Conservation (phyloP, 1,140 invertebrate genomes). For the Chelonus insularis region DNA sequence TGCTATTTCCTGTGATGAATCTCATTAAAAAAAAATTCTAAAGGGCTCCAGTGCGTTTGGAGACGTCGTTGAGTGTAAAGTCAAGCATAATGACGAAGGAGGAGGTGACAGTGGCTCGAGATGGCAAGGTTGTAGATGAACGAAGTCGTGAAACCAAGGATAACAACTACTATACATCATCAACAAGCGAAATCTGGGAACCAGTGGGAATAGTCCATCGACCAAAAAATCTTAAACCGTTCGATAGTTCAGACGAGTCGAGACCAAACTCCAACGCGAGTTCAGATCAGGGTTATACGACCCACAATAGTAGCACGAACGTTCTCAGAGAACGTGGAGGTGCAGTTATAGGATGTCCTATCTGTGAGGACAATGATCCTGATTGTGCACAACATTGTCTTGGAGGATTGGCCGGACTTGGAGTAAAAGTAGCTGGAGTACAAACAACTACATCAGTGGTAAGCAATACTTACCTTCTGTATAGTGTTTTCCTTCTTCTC, state of each 20-base stretch:
- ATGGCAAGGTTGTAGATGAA: constrained; percentile 73
- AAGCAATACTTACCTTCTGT: constrained; percentile 32
- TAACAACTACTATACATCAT: constrained; percentile 71
- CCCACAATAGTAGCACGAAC: constrained; percentile 51
- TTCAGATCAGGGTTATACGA: constrained; percentile 57
- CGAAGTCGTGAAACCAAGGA: constrained; percentile 74
- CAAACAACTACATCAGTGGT: constrained; percentile 53
- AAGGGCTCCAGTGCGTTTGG: constrained; percentile 71
- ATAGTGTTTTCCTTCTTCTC: background rate
- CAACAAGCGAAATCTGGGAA: constrained; percentile 72
- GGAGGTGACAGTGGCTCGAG: constrained; percentile 71
- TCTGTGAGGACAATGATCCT: constrained; percentile 46
- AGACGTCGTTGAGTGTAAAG: constrained; percentile 74
- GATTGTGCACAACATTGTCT: constrained; percentile 45
- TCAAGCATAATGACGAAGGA: constrained; percentile 74
- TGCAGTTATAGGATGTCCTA: constrained; percentile 43
- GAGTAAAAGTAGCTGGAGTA: constrained; percentile 40
- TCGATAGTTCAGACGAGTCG: constrained; percentile 56
- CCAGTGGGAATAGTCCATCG: constrained; percentile 63
- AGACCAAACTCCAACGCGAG: constrained; percentile 56
- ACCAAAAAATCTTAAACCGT: constrained; percentile 52
- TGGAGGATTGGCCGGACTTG: constrained; percentile 37
- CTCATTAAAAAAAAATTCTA: constrained; percentile 32
- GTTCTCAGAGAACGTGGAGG: constrained; percentile 46
- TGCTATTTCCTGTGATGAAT: constrained; percentile 33